Evolutionary conservation across 2,113 vertebrate species (phyloP).

Genomic region (Tyto alba): DNA sequence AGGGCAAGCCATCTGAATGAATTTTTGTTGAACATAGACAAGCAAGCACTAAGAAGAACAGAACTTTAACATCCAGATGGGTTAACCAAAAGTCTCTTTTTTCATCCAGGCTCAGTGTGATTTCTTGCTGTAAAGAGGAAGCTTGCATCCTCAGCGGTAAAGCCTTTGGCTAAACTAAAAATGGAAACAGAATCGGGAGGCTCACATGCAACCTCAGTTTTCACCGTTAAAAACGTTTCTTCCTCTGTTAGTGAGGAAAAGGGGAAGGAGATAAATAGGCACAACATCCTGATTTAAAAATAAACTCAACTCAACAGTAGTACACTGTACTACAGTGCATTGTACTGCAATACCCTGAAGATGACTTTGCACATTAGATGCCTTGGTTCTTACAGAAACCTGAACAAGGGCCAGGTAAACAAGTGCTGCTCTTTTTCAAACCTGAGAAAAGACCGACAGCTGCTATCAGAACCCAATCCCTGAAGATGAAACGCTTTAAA

Average conservation of each 20-base stretch:
- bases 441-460: neutral
- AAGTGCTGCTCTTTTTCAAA: neutral
- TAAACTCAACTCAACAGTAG: neutral
- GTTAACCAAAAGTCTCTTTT: neutral
- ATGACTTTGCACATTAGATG: neutral
- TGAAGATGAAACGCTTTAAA: neutral
- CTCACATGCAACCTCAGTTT: neutral
- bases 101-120: neutral
- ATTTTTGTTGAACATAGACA: neutral
- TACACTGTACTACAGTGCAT: neutral
- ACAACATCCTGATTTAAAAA: neutral
- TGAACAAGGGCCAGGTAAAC: neutral
- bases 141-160: neutral
- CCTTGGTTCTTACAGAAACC: neutral
- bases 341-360: neutral
- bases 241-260: neutral
- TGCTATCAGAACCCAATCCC: neutral
- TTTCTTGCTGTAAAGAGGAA: neutral
- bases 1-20: neutral
- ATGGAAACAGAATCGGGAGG: neutral
- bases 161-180: neutral
- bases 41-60: neutral
- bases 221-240: neutral
- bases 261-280: neutral
- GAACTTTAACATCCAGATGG: neutral